phyloP scores from a whole-genome alignment of 2,797 vertebrate species.

The Coilia nasus region DNA sequence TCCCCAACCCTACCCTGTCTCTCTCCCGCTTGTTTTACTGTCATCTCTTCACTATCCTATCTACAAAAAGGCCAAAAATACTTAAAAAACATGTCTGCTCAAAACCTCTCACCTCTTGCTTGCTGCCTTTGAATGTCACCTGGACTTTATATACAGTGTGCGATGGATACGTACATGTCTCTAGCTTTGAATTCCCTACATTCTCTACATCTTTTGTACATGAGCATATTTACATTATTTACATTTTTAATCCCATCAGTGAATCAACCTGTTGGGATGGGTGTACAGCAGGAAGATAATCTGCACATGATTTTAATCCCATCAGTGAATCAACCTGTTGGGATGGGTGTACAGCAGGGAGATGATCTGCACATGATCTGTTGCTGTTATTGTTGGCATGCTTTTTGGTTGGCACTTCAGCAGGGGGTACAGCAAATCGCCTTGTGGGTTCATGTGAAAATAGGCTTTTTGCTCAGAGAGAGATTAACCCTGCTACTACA shows the following conservation, averaged over 20 bases:
- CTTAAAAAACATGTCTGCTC: no score
- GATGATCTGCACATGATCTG: not conserved
- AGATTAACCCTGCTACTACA: not conserved
- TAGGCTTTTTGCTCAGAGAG: not conserved
- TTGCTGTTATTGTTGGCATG: not conserved
- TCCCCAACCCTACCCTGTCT: no score
- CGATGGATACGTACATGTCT: no score
- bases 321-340: not conserved
- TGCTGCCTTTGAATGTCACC: no score
- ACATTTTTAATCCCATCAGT: not conserved
- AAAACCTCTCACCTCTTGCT: no score
- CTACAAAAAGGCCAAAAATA: no score
- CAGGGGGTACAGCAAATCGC: not conserved
- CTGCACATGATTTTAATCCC: not conserved
- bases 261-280: not conserved
- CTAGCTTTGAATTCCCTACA: no score
- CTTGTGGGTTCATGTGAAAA: not conserved
- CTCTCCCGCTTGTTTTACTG: no score
- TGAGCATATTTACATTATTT: no score
- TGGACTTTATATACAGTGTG: no score
- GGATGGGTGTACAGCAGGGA: not conserved
- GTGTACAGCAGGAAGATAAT: not conserved
- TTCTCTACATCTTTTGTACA: no score
- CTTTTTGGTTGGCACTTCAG: not conserved
- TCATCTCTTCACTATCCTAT: no score